phyloP scores from a whole-genome alignment of 1,140 invertebrate genomes.

The Drosophila ohnishii region DNA sequence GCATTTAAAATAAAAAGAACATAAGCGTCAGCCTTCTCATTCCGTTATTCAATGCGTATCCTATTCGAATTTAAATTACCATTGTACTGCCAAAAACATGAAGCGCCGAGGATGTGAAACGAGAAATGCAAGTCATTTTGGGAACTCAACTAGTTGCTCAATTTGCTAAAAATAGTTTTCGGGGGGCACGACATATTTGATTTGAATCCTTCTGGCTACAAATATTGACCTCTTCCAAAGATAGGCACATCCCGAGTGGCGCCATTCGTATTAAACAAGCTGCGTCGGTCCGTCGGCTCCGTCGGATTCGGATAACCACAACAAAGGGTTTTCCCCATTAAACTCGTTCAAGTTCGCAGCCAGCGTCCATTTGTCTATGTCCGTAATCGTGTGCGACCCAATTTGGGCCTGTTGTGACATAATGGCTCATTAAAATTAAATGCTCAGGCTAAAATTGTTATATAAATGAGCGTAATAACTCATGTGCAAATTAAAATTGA shows the following conservation, averaged over 20 bases:
- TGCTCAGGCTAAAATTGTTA: slow-evolving; percentile 58
- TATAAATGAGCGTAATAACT: slow-evolving; percentile 70
- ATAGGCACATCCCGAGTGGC: background rate
- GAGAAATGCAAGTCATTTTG: background rate
- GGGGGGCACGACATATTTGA: slow-evolving; percentile 5
- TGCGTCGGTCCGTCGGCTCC: background rate
- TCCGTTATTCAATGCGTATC: background rate
- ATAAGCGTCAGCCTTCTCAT: background rate
- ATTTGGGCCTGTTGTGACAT: slow-evolving; percentile 53
- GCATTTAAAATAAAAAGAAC: background rate
- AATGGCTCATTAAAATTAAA: slow-evolving; percentile 74
- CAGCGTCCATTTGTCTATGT: slow-evolving; percentile 32
- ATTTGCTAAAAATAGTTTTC: slow-evolving; percentile 1
- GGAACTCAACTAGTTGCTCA: background rate
- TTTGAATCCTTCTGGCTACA: slow-evolving; percentile 2
- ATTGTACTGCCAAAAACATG: background rate
- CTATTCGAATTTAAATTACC: background rate
- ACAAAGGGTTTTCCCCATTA: slow-evolving; percentile 69
- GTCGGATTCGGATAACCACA: slow-evolving; percentile 41
- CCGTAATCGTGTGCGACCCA: slow-evolving; percentile 37
- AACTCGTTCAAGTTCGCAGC: slow-evolving; percentile 34
- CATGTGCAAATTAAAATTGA: slow-evolving; percentile 74
- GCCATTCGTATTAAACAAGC: background rate
- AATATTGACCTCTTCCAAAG: slow-evolving; percentile 23
- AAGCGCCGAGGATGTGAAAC: background rate